Base-by-base conservation (phyloP, 2,888 invertebrate genomes). In the Argyresthia goedartella region DNA sequence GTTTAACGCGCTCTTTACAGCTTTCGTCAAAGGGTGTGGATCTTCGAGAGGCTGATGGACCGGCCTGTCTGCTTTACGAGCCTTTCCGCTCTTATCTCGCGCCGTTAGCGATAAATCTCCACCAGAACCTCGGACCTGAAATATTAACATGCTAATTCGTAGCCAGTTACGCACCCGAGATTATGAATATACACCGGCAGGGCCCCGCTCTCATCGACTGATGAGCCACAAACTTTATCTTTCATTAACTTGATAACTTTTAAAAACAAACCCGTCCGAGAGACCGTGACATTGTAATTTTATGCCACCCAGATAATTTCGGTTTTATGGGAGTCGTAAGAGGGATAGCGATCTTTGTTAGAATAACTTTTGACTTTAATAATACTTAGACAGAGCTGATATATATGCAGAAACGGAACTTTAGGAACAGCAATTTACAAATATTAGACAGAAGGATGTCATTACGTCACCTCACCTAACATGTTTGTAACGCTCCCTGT, bases 71-170 rank as follows among this genome's bases (percentile, higher is more conserved):
- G 74, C 80, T 85, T 86, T 84, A 85, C 82, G 85, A 81, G 71
- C 61, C 67, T 62, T 74, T 71, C 73, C 76, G 49, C 76, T 79
- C 84, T 86, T 86, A 86, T 86, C 86, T 76, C 63, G 53, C 63
- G 70, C 73, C 75, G 63, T 75, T 81, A 70, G 69, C 71, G 84
- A 85, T 86, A 85, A 85, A 85, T 86, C 86, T 81, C 74, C 67
- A 67, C 76, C 73, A 73, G 72, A 66, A 80, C 74, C 79, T 76
- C 76, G 81, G 82, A 84, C 84, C 73, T 86, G 78, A 82, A 86
- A 85, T 86, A 86, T 86, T 86, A 81, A 86, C 81, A 86, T 85
- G 82, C 77, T 86, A 85, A 85, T 86, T 84, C 82, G 75, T 81
- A 80, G 81, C 71, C 80, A 78, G 81, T 84, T 79, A 75, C 70